Evolutionary conservation across 2,113 vertebrate genomes (phyloP).

Genomic region (Myiagra hebetior): DNA sequence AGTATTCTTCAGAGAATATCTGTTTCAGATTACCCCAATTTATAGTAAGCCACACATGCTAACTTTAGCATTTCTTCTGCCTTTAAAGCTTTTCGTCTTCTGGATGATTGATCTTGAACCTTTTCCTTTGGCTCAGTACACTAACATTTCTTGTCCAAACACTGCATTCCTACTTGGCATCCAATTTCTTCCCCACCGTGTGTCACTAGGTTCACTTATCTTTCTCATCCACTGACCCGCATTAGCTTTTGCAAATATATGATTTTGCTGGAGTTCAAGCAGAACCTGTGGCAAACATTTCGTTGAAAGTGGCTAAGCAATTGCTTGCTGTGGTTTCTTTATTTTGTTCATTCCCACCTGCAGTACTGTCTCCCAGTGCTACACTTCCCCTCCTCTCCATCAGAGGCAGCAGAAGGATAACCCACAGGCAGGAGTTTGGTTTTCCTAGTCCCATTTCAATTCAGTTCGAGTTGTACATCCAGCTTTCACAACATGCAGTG

Average conservation of each 20-base stretch:
- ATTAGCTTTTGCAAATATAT: not conserved
- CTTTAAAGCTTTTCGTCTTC: conserved; percentile 63
- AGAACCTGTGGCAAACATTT: not conserved
- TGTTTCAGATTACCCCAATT: conserved; percentile 77
- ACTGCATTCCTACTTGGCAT: conserved; percentile 57
- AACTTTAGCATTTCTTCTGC: conserved; percentile 74
- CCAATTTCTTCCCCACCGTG: conserved; percentile 39
- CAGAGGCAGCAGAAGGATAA: not conserved
- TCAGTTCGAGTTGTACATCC: not conserved
- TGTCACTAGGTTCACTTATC: conserved; percentile 46
- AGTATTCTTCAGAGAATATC: conserved; percentile 74
- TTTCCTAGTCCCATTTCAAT: not conserved
- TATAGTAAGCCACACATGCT: conserved; percentile 74
- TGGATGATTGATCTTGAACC: conserved; percentile 69
- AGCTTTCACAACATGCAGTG: not conserved
- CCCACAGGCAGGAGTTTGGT: not conserved
- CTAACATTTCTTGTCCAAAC: conserved; percentile 51
- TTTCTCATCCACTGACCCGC: conserved; percentile 46
- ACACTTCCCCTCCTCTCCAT: not conserved
- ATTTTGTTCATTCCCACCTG: not conserved
- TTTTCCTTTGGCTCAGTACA: conserved; percentile 65
- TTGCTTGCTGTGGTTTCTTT: not conserved
- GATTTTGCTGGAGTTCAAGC: not conserved
- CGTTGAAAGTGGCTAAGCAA: not conserved
- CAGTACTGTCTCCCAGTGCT: not conserved